Evolutionary conservation across 2,113 vertebrate genomes (phyloP).

Genomic region (Hiodon alosoides): DNA sequence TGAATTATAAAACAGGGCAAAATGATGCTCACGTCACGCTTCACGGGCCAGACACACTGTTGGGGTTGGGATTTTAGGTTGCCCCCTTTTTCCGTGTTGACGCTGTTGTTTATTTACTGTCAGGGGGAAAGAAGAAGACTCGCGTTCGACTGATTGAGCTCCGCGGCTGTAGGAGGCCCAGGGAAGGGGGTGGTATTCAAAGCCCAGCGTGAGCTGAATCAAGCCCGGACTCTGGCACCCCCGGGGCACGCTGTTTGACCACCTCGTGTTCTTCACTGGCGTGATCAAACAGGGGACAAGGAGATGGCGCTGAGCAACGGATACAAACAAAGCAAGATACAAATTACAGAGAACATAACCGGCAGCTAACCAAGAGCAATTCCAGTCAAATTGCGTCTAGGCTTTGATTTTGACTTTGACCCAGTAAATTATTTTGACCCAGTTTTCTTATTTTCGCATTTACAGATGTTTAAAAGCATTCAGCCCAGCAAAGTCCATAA

Average conservation of each 20-base stretch:
- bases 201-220: conserved; percentile 7
- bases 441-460: no score
- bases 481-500: no score
- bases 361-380: no score
- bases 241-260: background rate
- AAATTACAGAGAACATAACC: no score
- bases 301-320: conserved; percentile 12
- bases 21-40: conserved; percentile 16
- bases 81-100: background rate
- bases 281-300: background rate
- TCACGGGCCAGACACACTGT: conserved; percentile 16
- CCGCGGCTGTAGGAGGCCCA: background rate
- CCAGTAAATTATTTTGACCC: no score
- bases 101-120: background rate
- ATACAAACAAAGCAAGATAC: no score
- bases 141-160: background rate
- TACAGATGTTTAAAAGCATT: no score
- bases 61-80: background rate
- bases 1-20: conserved; percentile 40
- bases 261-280: background rate
- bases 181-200: conserved; percentile 1
- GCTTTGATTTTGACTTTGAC: no score
- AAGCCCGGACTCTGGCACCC: background rate
- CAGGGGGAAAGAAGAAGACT: background rate
- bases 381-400: no score